Evolutionary conservation across 1,140 invertebrate species (phyloP).

Genomic region (Lerema accius): DNA sequence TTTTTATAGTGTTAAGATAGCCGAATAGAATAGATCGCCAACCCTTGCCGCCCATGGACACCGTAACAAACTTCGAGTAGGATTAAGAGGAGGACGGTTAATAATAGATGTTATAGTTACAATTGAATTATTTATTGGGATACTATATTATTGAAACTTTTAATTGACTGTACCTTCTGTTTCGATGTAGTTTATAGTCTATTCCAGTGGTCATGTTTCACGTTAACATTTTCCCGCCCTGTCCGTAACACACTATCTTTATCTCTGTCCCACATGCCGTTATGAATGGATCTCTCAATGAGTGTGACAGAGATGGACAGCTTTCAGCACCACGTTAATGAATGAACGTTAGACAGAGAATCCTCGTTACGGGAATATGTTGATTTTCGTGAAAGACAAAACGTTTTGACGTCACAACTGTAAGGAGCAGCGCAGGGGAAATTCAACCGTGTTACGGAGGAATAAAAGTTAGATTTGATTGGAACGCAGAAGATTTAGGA

Average conservation of each 20-base stretch:
- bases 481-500: background rate
- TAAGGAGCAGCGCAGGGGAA: background rate
- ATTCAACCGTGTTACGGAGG: background rate
- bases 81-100: too few relatives aligned
- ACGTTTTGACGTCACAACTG: background rate
- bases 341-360: conserved; percentile 7
- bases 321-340: conserved; percentile 9
- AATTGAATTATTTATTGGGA: too few relatives aligned
- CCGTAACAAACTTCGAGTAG: too few relatives aligned
- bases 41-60: too few relatives aligned
- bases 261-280: conserved; percentile 5
- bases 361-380: conserved; percentile 22
- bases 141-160: too few relatives aligned
- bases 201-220: conserved; percentile 2
- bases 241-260: conserved; percentile 1
- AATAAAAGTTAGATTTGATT: background rate
- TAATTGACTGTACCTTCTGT: too few relatives aligned
- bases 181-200: background rate
- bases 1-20: too few relatives aligned
- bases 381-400: conserved; percentile 20
- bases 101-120: too few relatives aligned
- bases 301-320: conserved; percentile 2
- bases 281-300: conserved; percentile 13
- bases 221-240: conserved; percentile 17
- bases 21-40: too few relatives aligned